Base-by-base conservation (phyloP, 2,113 vertebrate species). In the Solenodon paradoxus region DNA sequence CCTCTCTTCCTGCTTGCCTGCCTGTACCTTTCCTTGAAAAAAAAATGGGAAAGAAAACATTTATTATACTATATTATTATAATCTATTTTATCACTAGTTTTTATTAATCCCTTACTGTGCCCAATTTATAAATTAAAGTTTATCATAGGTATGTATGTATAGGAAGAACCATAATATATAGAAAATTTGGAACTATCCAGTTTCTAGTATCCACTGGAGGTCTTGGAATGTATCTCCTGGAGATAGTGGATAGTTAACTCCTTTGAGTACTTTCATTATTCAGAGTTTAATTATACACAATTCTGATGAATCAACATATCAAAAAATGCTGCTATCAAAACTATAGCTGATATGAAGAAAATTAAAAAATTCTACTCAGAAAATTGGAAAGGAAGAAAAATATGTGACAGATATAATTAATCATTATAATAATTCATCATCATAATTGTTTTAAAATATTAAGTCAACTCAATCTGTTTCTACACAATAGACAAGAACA, bases 371-470 rank as follows among this genome's bases (percentile, higher is more conserved):
- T 7, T 51, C 57, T 68, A 80, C 47, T 95, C 57, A 88, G 74
- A 79, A 95, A 93, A 86, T 28, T 82, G 42, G 57, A 32, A 16
- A 78, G 11, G 30, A 95, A 95, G 57, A 92, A n/a, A 92, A 90
- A 95, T 45, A 59, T 81, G 30, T 79, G 61, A 80, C 35, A 61
- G 68, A 35, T 40, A 79, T 32, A n/a, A n/a, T n/a, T n/a, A n/a
- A 87, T 38, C 86, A 69, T n/a, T 53, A 53, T 30, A 94, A 92
- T 30, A 90, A 82, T 55, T 90, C 17, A 80, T 9, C 15, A 84
- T 47, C 88, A 94, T 64, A 87, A 68, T 57, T 74, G n/a, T 79
- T 95, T 88, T 82, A 57, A 63, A 81, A 75, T 35, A 66, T 9
- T 64, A 57, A 71, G 68, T 55, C 28, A 95, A 61, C 24, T 77